Base-by-base conservation (phyloP, 2,888 invertebrate genomes). In the Drosophila acutilabella region DNA sequence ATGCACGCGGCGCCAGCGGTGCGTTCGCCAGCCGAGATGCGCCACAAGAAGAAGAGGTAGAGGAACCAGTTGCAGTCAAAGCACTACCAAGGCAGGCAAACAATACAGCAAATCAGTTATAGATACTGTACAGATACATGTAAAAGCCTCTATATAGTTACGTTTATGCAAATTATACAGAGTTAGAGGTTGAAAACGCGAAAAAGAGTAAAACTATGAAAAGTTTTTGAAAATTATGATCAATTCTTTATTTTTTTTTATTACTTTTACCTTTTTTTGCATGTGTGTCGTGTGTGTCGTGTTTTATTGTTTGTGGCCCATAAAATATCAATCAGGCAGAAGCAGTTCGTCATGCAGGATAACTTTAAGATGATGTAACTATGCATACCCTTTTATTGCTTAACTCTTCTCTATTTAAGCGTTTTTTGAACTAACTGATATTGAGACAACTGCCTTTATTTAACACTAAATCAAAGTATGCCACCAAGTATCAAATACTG, bases 31-130 rank as follows among this genome's bases (percentile, higher is more conserved):
- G 91, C 91, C 8, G 92, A 91, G 85, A 80, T 90, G 83, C 88
- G 91, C 33, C 90, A 91, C 68, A 91, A 92, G 76, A 91, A 91
- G 82, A 92, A 91, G 82, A 91, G 91, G 91, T 91, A 83, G 44
- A 36, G 40, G 20, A 38, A 13, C 26, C 36, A 68, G 16, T 48
- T 42, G n/a, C 30, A 36, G n/a, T 14, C 16, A n/a, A 54, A 6
- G 2, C 14, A 26, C 14, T 14, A 11, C 42, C 36, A 20, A 52
- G 20, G 38, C 40, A 26, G 5, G 26, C 16, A 20, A 54, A 18
- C 20, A 42, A 56, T 10, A 42, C 13, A 23, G 18, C 20, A 23
- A 30, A 30, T 8, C 8, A 30, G 30, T 8, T 30, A 30, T 2
- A 8, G 8, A 30, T 30, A 23, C 30, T 30, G 26, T 26, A 26